These are phyloP conservation scores for Diaprepes abbreviatus DNA, from an alignment of 2,888 invertebrate genomes.

Conservation along the genomic window DNA sequence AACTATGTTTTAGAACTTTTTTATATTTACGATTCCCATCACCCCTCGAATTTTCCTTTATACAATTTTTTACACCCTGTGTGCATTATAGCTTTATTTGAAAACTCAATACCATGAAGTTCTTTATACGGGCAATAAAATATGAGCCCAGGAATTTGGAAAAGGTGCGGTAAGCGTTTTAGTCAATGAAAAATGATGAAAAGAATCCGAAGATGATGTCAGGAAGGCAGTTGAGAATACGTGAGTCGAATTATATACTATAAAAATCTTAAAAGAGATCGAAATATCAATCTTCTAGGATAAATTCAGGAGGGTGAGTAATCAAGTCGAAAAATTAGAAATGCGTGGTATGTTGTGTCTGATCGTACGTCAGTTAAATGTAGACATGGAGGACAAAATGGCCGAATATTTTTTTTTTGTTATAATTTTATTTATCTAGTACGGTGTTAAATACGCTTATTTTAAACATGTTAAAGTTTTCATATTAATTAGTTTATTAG, in stretches of 20 bases:
- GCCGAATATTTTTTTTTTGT: too few species aligned
- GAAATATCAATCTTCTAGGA: conserved; percentile 22
- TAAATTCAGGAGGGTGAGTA: neutral
- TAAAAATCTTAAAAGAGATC: conserved; percentile 24
- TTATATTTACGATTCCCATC: too few species aligned
- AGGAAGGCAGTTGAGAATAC: conserved; percentile 27
- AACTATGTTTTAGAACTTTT: too few species aligned
- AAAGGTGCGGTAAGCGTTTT: conserved; percentile 40
- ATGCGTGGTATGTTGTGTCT: neutral
- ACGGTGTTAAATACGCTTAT: too few species aligned
- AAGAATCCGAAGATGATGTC: conserved; percentile 29
- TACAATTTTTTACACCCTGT: too few species aligned
- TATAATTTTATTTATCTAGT: too few species aligned
- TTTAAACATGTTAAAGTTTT: too few species aligned
- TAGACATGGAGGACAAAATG: too few species aligned
- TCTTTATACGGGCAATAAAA: conserved; percentile 15
- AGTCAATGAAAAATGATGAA: conserved; percentile 39
- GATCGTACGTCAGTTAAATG: too few species aligned
- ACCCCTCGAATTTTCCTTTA: too few species aligned
- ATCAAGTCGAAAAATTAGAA: conserved; percentile 6
- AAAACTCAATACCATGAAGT: conserved; percentile 14
- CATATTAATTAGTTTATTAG: too few species aligned
- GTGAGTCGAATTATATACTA: conserved; percentile 21
- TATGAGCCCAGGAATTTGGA: conserved; percentile 23
- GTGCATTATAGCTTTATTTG: conserved; percentile 9